phyloP scores from a whole-genome alignment of 1,140 invertebrate species.

The Drosophila paulistorum region DNA sequence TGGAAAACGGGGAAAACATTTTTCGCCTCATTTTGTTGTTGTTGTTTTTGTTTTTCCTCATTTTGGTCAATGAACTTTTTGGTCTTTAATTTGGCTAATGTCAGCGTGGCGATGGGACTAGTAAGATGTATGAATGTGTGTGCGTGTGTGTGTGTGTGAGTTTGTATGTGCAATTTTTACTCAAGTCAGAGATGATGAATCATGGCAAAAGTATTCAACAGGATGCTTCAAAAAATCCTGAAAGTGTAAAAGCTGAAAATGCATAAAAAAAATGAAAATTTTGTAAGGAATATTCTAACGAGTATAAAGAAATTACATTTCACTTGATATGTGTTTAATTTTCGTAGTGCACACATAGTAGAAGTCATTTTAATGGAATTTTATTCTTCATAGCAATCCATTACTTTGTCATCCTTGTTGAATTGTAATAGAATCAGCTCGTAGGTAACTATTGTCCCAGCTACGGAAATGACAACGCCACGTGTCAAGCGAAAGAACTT shows the following conservation, averaged over 20 bases:
- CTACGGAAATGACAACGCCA: slow-evolving; percentile 87
- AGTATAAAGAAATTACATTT: too few species aligned
- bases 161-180: too few species aligned
- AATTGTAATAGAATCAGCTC: slow-evolving; percentile 88
- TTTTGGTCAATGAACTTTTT: slow-evolving; percentile 70
- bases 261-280: too few species aligned
- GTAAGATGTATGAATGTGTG: too few species aligned
- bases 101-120: background rate
- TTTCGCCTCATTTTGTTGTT: background rate
- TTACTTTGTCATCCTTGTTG: slow-evolving; percentile 80
- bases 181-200: too few species aligned
- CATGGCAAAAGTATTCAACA: too few species aligned
- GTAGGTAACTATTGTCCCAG: slow-evolving; percentile 88
- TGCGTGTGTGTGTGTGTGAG: too few species aligned
- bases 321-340: too few species aligned
- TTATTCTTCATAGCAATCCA: slow-evolving; percentile 58
- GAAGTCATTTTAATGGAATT: background rate
- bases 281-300: too few species aligned
- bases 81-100: slow-evolving; percentile 37
- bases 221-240: too few species aligned
- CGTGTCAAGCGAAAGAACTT: slow-evolving; percentile 87
- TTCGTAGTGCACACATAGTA: too few species aligned
- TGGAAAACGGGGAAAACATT: slow-evolving; percentile 44
- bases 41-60: slow-evolving; percentile 11
- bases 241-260: too few species aligned